Evolutionary conservation across 1,140 invertebrate species (phyloP).

Genomic region (Drosophila serrata): DNA sequence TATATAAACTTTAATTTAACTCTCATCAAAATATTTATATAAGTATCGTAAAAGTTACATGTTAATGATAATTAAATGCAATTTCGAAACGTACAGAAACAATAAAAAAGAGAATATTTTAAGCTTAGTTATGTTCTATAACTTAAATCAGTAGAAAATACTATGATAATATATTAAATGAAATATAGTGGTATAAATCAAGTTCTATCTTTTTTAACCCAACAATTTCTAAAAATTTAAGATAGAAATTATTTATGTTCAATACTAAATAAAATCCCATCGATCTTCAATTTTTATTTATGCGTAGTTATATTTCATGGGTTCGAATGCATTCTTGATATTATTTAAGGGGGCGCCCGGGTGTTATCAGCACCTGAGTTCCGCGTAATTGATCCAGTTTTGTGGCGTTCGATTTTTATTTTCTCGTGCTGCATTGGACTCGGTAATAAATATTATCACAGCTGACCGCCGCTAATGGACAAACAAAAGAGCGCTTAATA

Average conservation of each 20-base stretch:
- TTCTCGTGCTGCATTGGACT: constrained; percentile 10
- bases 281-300: constrained; percentile 1
- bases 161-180: too few species aligned
- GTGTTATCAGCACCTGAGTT: constrained; percentile 64
- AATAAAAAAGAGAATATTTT: too few species aligned
- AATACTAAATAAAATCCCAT: background rate
- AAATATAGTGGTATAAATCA: too few species aligned
- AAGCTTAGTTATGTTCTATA: background rate
- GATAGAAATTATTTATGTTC: background rate
- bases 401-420: constrained; percentile 13
- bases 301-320: background rate
- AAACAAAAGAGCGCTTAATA: constrained; percentile 59
- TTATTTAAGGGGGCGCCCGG: background rate
- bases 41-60: too few species aligned
- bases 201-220: background rate
- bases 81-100: too few species aligned
- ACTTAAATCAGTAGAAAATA: background rate
- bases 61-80: too few species aligned
- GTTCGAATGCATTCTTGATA: background rate
- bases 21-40: too few species aligned
- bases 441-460: constrained; percentile 72
- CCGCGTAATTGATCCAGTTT: constrained; percentile 77
- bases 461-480: constrained; percentile 64
- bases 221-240: background rate
- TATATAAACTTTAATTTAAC: too few species aligned